phyloP scores from a whole-genome alignment of 2,113 vertebrate genomes.

The Carassius gibelio region DNA sequence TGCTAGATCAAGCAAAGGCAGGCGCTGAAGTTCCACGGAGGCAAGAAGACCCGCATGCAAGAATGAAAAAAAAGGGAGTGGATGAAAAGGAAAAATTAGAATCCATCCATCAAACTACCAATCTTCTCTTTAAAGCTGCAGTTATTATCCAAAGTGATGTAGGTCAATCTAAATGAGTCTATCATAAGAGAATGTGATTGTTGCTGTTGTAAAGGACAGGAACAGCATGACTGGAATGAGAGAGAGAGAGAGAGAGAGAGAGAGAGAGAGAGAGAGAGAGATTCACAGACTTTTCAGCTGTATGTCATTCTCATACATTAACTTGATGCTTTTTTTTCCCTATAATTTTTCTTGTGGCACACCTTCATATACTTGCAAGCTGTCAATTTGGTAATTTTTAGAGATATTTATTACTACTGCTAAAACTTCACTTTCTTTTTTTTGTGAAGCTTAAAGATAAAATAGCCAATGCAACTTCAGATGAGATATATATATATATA shows the following conservation, averaged over 20 bases:
- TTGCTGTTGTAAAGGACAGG: constrained; percentile 22
- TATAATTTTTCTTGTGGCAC: constrained; percentile 1
- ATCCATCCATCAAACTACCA: constrained; percentile 22
- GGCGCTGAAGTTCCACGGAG: background rate
- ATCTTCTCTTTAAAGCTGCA: constrained; percentile 32
- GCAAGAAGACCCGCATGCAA: background rate
- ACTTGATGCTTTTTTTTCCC: background rate
- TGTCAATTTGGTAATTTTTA: background rate
- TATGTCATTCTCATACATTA: background rate
- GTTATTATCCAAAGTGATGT: constrained; percentile 31
- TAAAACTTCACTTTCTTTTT: background rate
- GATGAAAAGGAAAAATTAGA: constrained; percentile 12
- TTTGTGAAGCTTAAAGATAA: background rate
- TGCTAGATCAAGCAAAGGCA: background rate
- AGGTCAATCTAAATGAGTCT: constrained; percentile 31
- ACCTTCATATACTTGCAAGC: background rate
- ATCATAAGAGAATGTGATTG: constrained; percentile 22
- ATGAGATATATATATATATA: background rate
- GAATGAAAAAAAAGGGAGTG: background rate
- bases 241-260: background rate
- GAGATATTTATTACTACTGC: background rate
- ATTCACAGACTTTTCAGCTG: background rate
- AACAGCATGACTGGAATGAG: background rate
- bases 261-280: background rate
- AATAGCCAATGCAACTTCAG: background rate